phyloP scores from a whole-genome alignment of 2,113 vertebrate genomes.

The Hipposideros armiger region DNA sequence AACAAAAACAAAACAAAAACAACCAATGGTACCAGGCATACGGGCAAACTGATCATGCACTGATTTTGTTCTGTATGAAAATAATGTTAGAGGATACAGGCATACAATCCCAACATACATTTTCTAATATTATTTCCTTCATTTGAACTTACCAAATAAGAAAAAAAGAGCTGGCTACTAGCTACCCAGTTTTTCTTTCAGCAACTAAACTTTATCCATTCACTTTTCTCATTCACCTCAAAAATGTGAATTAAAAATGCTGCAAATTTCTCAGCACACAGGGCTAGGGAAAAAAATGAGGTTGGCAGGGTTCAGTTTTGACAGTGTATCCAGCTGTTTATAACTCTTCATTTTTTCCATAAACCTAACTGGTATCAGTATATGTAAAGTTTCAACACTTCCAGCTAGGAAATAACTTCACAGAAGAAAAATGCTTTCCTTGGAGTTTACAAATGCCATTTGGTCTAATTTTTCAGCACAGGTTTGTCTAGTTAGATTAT shows the following conservation, averaged over 20 bases:
- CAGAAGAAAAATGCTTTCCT: conserved; percentile 77
- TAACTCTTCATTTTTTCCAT: conserved; percentile 74
- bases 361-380: conserved; percentile 72
- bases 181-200: conserved; percentile 55
- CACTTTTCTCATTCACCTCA: conserved; percentile 71
- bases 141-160: conserved; percentile 54
- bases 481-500: conserved; percentile 71
- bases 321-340: conserved; percentile 50
- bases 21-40: background rate
- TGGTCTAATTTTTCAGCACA: conserved; percentile 74
- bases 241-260: conserved; percentile 54
- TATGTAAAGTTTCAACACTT: conserved; percentile 70
- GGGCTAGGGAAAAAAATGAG: conserved; percentile 56
- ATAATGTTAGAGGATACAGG: background rate
- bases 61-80: conserved; percentile 48
- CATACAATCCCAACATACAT: background rate
- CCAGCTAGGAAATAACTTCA: conserved; percentile 70
- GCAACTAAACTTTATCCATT: conserved; percentile 67
- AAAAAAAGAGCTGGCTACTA: conserved; percentile 28
- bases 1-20: background rate
- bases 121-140: conserved; percentile 47
- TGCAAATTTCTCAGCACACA: conserved; percentile 67
- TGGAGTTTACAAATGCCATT: conserved; percentile 38
- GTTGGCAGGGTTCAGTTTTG: conserved; percentile 34
- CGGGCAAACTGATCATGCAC: background rate